Base-by-base conservation (phyloP, 1,140 invertebrate species). In the Marisa cornuarietis region DNA sequence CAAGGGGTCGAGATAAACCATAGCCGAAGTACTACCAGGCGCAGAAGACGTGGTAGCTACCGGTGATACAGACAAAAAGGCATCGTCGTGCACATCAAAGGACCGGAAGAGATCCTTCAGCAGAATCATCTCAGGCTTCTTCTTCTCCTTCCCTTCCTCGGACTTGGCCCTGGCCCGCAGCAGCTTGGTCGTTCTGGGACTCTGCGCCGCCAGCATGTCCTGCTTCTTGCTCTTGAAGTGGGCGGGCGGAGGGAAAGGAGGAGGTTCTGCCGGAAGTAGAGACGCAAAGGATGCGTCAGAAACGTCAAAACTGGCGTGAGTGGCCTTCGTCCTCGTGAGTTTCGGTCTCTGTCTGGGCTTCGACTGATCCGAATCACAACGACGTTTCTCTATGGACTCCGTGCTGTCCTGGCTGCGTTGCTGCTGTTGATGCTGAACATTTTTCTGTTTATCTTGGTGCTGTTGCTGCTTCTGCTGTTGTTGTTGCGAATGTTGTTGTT, bases 51-150 rank as follows among this genome's bases (percentile, higher is more conserved):
- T 51, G 62, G 63, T 52, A 51, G n/a, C 63, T 16, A 68, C 26
- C 20, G 65, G 42, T 6, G 65, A 65, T 11, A n/a, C 42, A 54
- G 76, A 51, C 6, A 11, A n/a, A 13, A 31, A n/a, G 26, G 65
- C 65, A 31, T 68, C 26, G 49, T 77, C 76, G 26, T 77, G 76
- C 18, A 77, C 26, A 49, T 77, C 76, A 18, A 77, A 62, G 49
- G 76, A 77, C 20, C 76, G 62, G 76, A 77, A 77, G n/a, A 77
- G 76, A 20, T 77, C 76, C 76, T 77, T 77, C 54, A 77, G 76
- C 63, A 77, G 76, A 63, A 77, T 77, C 42, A 77, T 69, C 49
- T 77, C 76, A 0, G 76, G 61, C n/a, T 77, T 77, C 63, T 54
- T 77, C 63, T 77, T 77, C 62, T 77, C 76, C 76, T 65, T 63